Percentiles rank a stretch among this genome's conserved stretches.
Evolutionary conservation across 2,113 vertebrate species (phyloP).

Genomic region (Entomyzon cyanotis): DNA sequence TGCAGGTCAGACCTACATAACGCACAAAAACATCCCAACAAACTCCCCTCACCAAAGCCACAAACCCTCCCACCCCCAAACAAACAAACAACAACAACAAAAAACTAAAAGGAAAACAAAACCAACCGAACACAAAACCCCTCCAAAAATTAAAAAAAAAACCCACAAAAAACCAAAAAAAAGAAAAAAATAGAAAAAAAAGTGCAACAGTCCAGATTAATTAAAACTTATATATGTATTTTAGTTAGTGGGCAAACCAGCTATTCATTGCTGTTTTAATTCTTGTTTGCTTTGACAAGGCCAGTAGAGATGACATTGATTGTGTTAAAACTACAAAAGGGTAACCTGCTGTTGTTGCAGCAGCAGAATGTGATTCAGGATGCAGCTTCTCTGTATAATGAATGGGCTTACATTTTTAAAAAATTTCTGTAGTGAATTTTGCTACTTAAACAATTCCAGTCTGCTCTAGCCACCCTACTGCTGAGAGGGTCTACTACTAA

Average conservation of each 20-base stretch:
- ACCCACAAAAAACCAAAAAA: too few species aligned
- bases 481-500: slow-evolving; percentile 25
- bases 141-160: too few species aligned
- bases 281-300: not conserved
- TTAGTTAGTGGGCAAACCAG: not conserved
- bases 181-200: too few species aligned
- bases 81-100: not conserved
- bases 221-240: not conserved
- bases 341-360: not conserved
- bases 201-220: not conserved
- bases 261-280: not conserved
- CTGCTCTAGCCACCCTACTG: slow-evolving; percentile 17
- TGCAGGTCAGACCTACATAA: not conserved
- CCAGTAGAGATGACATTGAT: not conserved
- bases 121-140: not conserved
- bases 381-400: not conserved
- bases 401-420: not conserved
- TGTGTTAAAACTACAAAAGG: not conserved
- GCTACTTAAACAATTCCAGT: slow-evolving; percentile 15
- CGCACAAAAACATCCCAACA: not conserved
- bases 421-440: slow-evolving; percentile 15
- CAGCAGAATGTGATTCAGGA: slow-evolving; percentile 20
- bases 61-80: not conserved
- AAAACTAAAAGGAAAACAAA: not conserved
- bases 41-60: not conserved